Evolutionary conservation across 2,797 vertebrate species (phyloP).

Genomic region (Sebastes nivosus): DNA sequence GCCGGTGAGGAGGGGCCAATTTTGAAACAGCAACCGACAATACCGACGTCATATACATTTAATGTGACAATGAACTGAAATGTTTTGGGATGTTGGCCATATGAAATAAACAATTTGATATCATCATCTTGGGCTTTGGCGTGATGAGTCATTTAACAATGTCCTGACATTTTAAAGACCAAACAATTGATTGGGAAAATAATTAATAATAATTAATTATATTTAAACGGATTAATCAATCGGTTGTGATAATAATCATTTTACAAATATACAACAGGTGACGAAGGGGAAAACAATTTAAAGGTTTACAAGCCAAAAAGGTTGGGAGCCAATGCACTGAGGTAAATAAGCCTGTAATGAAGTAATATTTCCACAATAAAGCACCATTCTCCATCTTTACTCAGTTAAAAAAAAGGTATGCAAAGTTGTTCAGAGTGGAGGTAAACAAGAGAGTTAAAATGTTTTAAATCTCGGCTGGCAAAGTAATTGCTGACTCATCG

Average conservation of each 20-base stretch:
- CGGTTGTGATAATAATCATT: not conserved
- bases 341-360: not conserved
- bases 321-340: not conserved
- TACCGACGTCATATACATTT: no score
- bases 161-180: no score
- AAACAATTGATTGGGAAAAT: no score
- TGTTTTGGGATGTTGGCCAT: not conserved
- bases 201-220: no score
- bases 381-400: not conserved
- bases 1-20: no score
- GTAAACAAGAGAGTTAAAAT: not conserved
- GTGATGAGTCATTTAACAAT: not conserved
- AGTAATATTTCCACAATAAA: not conserved
- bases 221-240: not conserved
- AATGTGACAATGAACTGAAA: no score
- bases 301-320: not conserved
- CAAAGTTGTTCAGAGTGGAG: not conserved
- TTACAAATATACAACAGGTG: not conserved
- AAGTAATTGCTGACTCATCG: not conserved
- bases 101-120: not conserved
- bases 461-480: not conserved
- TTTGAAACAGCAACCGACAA: no score
- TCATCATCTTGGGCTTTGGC: not conserved
- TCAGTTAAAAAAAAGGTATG: not conserved
- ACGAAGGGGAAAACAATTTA: not conserved